These are phyloP conservation scores for Liodrosophila aerea DNA, from an alignment of 2,888 invertebrate genomes.

Conservation along the genomic window DNA sequence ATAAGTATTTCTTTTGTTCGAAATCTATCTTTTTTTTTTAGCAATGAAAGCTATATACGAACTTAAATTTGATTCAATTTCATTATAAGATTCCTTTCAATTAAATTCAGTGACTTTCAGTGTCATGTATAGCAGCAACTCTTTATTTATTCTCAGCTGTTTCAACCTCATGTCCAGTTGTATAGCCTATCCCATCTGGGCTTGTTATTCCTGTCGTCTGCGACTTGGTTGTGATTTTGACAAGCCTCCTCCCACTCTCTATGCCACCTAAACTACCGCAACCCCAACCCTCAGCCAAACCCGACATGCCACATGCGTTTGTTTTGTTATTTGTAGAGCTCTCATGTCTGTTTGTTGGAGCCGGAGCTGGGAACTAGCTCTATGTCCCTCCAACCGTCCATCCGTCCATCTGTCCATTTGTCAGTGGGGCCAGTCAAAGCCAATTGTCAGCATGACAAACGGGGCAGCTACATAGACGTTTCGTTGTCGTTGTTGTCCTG, in stretches of 20 bases:
- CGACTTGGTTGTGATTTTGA: conserved; percentile 68
- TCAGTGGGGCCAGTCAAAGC: conserved; percentile 61
- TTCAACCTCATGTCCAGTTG: too few relatives aligned
- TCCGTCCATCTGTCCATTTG: conserved; percentile 43
- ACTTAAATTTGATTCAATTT: too few relatives aligned
- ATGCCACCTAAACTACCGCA: conserved; percentile 9
- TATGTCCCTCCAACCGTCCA: conserved; percentile 35
- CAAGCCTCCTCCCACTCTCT: conserved; percentile 39
- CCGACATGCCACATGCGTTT: conserved; percentile 22
- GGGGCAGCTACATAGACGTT: conserved; percentile 54
- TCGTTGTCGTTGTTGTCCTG: conserved; percentile 52
- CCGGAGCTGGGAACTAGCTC: conserved; percentile 8
- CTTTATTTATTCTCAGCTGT: conserved; percentile 38
- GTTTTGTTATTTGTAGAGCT: conserved; percentile 55
- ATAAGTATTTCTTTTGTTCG: too few relatives aligned
- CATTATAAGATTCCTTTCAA: conserved; percentile 23
- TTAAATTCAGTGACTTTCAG: conserved; percentile 61
- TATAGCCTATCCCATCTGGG: conserved; percentile 51
- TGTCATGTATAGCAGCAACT: conserved; percentile 28
- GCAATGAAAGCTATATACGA: too few relatives aligned
- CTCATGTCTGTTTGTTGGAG: conserved; percentile 31
- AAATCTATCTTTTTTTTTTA: too few relatives aligned
- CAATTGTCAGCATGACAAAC: conserved; percentile 74
- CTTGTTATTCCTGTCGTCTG: conserved; percentile 63
- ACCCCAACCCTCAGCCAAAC: conserved; percentile 2